Conservation (phyloP, 2,797 vertebrate genomes). For the Macroramphosus scolopax region DNA sequence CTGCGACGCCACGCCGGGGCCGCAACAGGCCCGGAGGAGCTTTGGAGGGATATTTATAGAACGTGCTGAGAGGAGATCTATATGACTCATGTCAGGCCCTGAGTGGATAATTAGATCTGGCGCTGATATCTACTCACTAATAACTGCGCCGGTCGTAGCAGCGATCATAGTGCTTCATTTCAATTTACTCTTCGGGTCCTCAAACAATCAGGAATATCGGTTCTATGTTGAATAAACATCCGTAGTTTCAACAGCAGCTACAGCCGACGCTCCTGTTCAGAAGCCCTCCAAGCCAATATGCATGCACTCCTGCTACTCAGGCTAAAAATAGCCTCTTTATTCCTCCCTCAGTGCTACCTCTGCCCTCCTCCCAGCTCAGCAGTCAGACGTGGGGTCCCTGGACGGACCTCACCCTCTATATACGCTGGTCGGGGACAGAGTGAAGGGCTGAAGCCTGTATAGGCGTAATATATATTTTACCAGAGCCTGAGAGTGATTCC, state of each 20-base stretch:
- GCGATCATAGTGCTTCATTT: too few relatives aligned
- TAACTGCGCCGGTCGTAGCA: too few relatives aligned
- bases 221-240: neutral
- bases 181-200: too few relatives aligned
- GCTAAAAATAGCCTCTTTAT: conserved; percentile 76
- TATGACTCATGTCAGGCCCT: conserved; percentile 49
- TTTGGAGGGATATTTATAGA: conserved; percentile 66
- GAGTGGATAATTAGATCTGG: conserved; percentile 43
- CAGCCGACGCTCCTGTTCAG: conserved; percentile 19
- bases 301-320: conserved; percentile 61
- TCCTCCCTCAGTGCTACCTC: conserved; percentile 58
- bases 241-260: conserved; percentile 8
- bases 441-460: conserved; percentile 36
- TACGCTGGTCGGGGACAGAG: too few relatives aligned
- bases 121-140: conserved; percentile 39
- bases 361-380: conserved; percentile 54
- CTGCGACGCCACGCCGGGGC: conserved; percentile 36
- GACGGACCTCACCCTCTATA: conserved; percentile 54
- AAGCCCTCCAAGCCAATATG: conserved; percentile 43
- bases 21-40: conserved; percentile 47
- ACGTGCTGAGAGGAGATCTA: conserved; percentile 59
- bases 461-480: conserved; percentile 35
- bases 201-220: too few relatives aligned
- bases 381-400: conserved; percentile 72
- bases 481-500: conserved; percentile 21